Conservation (phyloP, 1,140 invertebrate genomes). For the Drosophila lacertosa region DNA sequence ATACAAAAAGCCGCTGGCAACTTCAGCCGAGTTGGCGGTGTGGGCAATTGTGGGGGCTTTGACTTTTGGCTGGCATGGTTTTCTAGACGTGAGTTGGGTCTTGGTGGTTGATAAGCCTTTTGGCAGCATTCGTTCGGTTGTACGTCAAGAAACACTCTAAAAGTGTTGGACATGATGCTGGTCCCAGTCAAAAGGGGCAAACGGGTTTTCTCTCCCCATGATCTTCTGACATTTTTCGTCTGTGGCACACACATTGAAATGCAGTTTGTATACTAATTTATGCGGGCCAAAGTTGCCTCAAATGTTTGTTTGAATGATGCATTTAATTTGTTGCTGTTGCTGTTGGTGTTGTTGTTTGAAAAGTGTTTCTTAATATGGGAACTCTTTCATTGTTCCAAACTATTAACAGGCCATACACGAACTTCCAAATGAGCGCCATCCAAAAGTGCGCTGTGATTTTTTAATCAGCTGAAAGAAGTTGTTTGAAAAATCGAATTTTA, state of each 20-base stretch:
- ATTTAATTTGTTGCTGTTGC: constrained; percentile 59
- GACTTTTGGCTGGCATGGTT: constrained; percentile 38
- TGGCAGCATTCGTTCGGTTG: constrained; percentile 51
- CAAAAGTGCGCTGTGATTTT: not conserved
- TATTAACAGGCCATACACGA: constrained; percentile 49
- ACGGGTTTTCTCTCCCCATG: constrained; percentile 68
- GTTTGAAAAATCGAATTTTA: not conserved
- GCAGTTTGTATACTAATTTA: constrained; percentile 72
- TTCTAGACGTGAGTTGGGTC: constrained; percentile 46
- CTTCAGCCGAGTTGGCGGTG: constrained; percentile 10
- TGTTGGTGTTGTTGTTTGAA: constrained; percentile 37
- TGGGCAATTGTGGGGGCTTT: constrained; percentile 43
- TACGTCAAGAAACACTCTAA: constrained; percentile 51
- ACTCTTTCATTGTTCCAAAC: constrained; percentile 5
- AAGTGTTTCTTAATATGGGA: constrained; percentile 43
- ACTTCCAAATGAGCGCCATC: constrained; percentile 39
- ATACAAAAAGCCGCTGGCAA: constrained; percentile 21
- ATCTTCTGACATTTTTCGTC: constrained; percentile 63
- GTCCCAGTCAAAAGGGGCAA: constrained; percentile 42
- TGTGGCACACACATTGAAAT: constrained; percentile 53
- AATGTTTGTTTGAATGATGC: constrained; percentile 70
- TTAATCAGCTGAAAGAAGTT: constrained; percentile 10
- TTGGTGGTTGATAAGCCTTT: constrained; percentile 67
- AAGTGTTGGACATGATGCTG: constrained; percentile 78
- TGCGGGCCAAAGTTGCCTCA: constrained; percentile 60